Evolutionary conservation across 2,888 invertebrate species (phyloP).

Genomic region (Nomada ferruginata): DNA sequence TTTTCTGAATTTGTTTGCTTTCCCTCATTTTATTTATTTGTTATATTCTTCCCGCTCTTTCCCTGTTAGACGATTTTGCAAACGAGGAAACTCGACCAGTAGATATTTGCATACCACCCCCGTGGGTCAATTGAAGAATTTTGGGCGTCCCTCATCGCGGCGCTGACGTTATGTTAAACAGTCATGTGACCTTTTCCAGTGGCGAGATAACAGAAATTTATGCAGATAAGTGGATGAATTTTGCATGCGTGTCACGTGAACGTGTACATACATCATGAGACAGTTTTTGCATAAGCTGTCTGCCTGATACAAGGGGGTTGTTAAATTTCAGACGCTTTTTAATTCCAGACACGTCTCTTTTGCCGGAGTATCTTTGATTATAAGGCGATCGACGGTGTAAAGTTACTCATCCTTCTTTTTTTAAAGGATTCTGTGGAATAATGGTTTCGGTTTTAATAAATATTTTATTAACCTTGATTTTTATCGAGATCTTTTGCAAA

Average conservation of each 20-base stretch:
- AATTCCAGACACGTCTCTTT: background rate
- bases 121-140: slow-evolving; percentile 17
- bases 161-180: slow-evolving; percentile 29
- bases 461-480: no score
- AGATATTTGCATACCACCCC: slow-evolving; percentile 6
- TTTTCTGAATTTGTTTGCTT: background rate
- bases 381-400: background rate
- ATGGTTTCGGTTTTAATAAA: no score
- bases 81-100: background rate
- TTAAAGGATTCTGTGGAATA: no score
- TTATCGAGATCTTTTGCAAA: no score
- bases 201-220: slow-evolving; percentile 47
- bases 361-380: background rate
- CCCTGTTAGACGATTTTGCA: background rate
- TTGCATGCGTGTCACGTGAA: slow-evolving; percentile 30
- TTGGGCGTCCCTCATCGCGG: background rate
- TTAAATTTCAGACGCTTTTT: slow-evolving; percentile 23
- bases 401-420: no score
- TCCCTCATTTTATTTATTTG: background rate
- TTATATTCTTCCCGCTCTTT: background rate
- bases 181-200: slow-evolving; percentile 1
- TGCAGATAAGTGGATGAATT: slow-evolving; percentile 45
- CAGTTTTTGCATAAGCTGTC: slow-evolving; percentile 43
- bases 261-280: slow-evolving; percentile 10
- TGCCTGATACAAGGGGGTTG: slow-evolving; percentile 23